Evolutionary conservation across 2,888 invertebrate species (phyloP).

Genomic region (Gnatocerus cornutus): DNA sequence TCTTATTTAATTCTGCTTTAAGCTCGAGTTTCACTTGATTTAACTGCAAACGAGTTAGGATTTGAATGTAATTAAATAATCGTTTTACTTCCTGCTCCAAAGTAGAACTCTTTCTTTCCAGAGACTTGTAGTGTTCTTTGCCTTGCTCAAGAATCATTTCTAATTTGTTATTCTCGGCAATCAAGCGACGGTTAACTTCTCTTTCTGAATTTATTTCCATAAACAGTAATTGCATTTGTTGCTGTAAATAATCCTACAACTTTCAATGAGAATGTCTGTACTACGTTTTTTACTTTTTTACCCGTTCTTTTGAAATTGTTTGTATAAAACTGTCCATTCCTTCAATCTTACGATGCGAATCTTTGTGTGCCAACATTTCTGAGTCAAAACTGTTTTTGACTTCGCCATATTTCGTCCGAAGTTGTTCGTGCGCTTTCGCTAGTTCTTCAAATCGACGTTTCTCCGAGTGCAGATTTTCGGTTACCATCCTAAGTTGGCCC

Average conservation of each 20-base stretch:
- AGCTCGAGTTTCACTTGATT: constrained; percentile 5
- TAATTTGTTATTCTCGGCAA: constrained; percentile 21
- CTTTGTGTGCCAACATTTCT: constrained; percentile 12
- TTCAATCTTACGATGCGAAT: constrained; percentile 9
- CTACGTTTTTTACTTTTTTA: background rate
- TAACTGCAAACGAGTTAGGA: constrained; percentile 11
- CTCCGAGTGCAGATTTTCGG: constrained; percentile 25
- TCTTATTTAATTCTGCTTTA: background rate
- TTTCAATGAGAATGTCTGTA: background rate
- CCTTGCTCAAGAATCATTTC: constrained; percentile 28
- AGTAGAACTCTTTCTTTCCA: background rate
- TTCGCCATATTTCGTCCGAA: constrained; percentile 4
- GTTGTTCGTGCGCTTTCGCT: constrained; percentile 17
- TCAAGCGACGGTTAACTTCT: background rate
- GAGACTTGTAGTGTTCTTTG: constrained; percentile 9
- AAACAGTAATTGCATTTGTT: constrained; percentile 50
- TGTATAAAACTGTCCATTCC: constrained; percentile 18
- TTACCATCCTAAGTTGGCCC: constrained; percentile 17
- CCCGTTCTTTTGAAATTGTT: constrained; percentile 7
- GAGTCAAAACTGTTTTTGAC: background rate
- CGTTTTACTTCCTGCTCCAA: constrained; percentile 27
- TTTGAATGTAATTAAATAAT: background rate
- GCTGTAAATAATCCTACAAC: constrained; percentile 50
- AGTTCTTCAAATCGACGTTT: constrained; percentile 33
- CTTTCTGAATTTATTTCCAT: constrained; percentile 51